Base-by-base conservation (phyloP, 2,797 vertebrate species). In the Gymnoscopelus braueri region DNA sequence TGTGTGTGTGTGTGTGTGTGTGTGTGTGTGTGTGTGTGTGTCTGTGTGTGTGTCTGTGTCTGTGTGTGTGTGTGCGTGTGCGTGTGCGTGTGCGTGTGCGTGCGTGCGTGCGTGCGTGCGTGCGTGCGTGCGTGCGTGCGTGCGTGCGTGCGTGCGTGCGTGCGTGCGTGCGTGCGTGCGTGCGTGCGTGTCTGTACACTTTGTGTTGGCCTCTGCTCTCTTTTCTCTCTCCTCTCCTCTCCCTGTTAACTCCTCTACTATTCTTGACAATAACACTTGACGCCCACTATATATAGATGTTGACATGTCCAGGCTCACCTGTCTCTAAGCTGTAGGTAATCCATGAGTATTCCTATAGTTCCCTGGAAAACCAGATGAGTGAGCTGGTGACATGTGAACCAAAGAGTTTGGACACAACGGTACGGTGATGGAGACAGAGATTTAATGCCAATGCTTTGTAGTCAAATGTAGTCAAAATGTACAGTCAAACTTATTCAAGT, bases 201-300 rank as follows among this genome's bases (percentile, higher is more conserved):
- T 26, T 26, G 26, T 29, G 26, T 29, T 26, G 2, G 26, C 26
- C 26, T 29, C 3, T 29, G 26, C 26, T 29, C 26, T 29, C 26
- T 29, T 29, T 29, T 3, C 26, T 29, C 26, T 29, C 26, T 29
- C 0, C 63, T 50, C 3, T 11, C 57, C 55, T 65, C 53, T 54
- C 35, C 53, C 53, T 61, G 55, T 78, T 35, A 74, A 63, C 71
- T 69, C 64, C 63, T 63, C 59, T 74, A 29, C 62, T 78, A 63
- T 71, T 76, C 77, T 71, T 65, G 81, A 89, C 87, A 87, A 84
- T 86, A 69, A 79, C 78, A 82, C 86, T 87, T 85, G 60, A 66
- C 63, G 32, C 69, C 35, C 13, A 2, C 72, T 77, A 84, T 69
- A 80, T 84, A 82, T 82, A 85, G 75, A 70, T 49, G 72, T 7